Conservation (phyloP, 2,797 vertebrate species). For the Sternarchorhynchus goeldii region DNA sequence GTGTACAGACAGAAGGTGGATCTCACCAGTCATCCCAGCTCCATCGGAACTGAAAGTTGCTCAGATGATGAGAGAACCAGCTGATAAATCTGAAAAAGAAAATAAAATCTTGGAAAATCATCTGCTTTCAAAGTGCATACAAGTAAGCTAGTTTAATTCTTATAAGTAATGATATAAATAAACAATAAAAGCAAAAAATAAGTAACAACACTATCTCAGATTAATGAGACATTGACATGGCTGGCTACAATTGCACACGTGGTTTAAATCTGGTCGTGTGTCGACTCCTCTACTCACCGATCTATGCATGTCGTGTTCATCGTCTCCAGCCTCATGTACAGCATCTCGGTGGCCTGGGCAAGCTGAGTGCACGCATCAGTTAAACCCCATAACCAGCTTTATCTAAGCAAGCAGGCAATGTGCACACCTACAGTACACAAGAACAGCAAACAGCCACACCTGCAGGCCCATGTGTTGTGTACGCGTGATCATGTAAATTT, state of each 20-base stretch:
- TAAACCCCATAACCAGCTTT: constrained; percentile 67
- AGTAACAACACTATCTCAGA: too few species aligned
- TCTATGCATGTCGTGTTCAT: constrained; percentile 97
- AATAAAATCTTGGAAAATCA: background rate
- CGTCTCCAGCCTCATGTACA: constrained; percentile 96
- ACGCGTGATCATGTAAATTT: too few species aligned
- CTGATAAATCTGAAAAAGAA: constrained; percentile 79
- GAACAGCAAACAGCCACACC: too few species aligned
- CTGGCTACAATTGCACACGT: background rate
- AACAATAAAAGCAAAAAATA: too few species aligned
- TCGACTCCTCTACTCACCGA: constrained; percentile 72
- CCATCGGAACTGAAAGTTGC: constrained; percentile 98
- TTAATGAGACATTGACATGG: too few species aligned
- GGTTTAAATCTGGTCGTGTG: background rate
- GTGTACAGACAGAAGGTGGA: background rate
- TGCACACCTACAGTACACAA: too few species aligned
- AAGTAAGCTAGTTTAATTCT: too few species aligned
- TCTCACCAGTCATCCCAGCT: constrained; percentile 98
- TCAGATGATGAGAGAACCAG: constrained; percentile 98
- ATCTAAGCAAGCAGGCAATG: background rate
- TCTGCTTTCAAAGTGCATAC: too few species aligned
- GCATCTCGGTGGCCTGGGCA: constrained; percentile 97
- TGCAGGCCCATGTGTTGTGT: too few species aligned
- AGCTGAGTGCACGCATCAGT: constrained; percentile 76
- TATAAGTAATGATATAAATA: too few species aligned